Conservation (phyloP, 2,113 vertebrate genomes). For the Dasyornis broadbenti region DNA sequence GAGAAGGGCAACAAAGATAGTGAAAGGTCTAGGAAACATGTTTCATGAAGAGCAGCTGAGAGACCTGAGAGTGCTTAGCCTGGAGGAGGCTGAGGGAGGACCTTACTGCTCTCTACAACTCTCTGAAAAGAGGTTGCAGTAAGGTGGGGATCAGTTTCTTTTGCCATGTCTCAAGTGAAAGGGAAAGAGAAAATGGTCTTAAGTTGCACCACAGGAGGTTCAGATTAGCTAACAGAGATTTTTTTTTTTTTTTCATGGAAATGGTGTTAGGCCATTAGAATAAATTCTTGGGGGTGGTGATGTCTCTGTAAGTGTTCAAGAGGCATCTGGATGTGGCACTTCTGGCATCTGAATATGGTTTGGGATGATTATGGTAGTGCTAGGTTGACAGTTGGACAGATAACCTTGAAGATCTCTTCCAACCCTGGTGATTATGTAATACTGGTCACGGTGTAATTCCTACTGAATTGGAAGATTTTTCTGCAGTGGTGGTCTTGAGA, state of each 20-base stretch:
- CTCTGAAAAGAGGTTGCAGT: neutral
- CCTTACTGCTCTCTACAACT: neutral
- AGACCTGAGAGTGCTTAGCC: neutral
- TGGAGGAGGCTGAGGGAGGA: neutral
- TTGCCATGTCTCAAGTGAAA: neutral
- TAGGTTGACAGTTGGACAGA: neutral
- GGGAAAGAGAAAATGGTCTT: neutral
- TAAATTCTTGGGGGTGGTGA: neutral
- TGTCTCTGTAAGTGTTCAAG: neutral
- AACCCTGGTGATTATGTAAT: neutral
- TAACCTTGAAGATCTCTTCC: neutral
- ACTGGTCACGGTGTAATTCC: neutral
- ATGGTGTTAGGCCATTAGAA: neutral
- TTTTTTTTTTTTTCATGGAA: neutral
- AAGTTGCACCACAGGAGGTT: neutral
- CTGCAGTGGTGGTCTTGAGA: neutral
- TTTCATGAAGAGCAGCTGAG: neutral
- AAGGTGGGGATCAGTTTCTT: neutral
- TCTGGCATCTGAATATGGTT: neutral
- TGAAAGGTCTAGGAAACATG: neutral
- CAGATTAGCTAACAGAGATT: neutral
- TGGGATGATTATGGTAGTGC: neutral
- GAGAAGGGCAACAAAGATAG: neutral
- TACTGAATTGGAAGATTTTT: neutral
- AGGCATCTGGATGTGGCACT: neutral